Evolutionary conservation across 1,140 invertebrate species (phyloP).

Genomic region (Reticulitermes speratus): DNA sequence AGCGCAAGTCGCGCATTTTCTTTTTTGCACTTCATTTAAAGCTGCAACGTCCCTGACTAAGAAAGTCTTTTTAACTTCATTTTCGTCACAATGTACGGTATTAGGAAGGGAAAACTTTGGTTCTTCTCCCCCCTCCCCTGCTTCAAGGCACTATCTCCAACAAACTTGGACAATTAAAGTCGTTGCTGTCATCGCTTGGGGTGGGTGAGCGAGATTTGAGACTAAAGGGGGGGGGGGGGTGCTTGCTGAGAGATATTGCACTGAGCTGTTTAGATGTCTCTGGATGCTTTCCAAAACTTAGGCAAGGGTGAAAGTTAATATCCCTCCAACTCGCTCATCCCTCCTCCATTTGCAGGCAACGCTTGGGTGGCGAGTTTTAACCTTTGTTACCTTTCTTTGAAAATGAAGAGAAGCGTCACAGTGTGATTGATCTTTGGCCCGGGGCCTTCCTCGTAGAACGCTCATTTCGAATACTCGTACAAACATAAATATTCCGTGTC

Average conservation of each 20-base stretch:
- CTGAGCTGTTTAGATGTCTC: conserved; percentile 5
- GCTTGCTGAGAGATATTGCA: neutral
- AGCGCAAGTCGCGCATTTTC: neutral
- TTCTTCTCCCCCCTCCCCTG: neutral
- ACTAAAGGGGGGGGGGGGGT: too few relatives aligned
- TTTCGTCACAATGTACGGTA: conserved; percentile 6
- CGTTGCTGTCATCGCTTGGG: neutral
- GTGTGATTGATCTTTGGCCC: too few relatives aligned
- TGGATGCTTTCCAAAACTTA: conserved; percentile 12
- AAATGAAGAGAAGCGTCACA: too few relatives aligned
- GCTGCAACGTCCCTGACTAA: neutral
- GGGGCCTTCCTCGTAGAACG: too few relatives aligned
- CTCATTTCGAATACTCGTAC: too few relatives aligned
- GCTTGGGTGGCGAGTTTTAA: neutral
- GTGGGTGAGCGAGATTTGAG: neutral
- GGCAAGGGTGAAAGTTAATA: conserved; percentile 2
- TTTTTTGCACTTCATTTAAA: conserved; percentile 10
- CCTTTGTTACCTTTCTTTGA: neutral
- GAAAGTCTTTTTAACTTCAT: conserved; percentile 17
- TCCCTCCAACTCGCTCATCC: neutral
- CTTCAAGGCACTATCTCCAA: neutral
- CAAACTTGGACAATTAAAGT: neutral
- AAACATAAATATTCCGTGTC: too few relatives aligned
- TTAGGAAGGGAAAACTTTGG: neutral
- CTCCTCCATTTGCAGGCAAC: neutral